These are phyloP conservation scores for Philopedon plagiatum DNA, from an alignment of 2,888 invertebrate species.

Conservation along the genomic window DNA sequence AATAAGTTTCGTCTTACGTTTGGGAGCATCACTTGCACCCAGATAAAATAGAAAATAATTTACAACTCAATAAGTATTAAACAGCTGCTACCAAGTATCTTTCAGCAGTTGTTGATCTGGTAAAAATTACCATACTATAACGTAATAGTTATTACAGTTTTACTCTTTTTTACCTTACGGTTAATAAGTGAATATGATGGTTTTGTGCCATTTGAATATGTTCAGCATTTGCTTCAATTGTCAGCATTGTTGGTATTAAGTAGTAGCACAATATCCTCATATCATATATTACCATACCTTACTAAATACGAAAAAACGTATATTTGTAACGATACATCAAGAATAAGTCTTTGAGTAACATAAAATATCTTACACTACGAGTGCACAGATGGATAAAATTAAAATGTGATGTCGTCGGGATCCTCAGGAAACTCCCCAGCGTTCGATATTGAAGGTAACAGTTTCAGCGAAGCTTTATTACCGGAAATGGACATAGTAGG, in stretches of 20 bases:
- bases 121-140: slow-evolving; percentile 74
- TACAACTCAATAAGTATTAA: slow-evolving; percentile 28
- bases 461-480: slow-evolving; percentile 69
- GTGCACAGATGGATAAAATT: slow-evolving; percentile 33
- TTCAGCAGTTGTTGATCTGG: slow-evolving; percentile 61
- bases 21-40: slow-evolving; percentile 59
- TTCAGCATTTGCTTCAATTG: not conserved
- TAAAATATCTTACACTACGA: slow-evolving; percentile 4
- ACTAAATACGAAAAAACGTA: slow-evolving; percentile 7
- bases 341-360: slow-evolving; percentile 8
- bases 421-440: slow-evolving; percentile 69
- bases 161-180: slow-evolving; percentile 50
- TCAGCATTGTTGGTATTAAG: no score
- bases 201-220: not conserved
- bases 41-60: slow-evolving; percentile 59
- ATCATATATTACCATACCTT: not conserved
- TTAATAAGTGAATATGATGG: slow-evolving; percentile 5
- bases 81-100: slow-evolving; percentile 22
- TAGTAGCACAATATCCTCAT: not conserved
- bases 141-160: slow-evolving; percentile 73
- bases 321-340: not conserved
- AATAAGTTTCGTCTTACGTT: slow-evolving; percentile 11
- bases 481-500: slow-evolving; percentile 78
- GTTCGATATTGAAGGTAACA: slow-evolving; percentile 67
- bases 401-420: slow-evolving; percentile 68